Conservation (phyloP, 2,113 vertebrate species). For the Gymnobelideus leadbeateri region DNA sequence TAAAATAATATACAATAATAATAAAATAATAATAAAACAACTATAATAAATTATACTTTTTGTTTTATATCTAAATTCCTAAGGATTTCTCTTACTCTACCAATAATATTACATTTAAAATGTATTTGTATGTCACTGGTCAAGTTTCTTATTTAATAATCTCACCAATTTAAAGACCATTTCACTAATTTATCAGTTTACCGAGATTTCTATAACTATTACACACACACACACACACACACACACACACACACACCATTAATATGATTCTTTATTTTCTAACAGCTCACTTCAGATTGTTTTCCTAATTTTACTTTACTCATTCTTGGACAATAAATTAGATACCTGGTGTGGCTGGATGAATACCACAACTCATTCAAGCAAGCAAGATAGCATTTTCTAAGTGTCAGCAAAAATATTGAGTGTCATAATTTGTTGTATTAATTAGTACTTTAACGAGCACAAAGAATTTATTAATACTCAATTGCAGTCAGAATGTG, state of each 20-base stretch:
- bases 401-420: background rate
- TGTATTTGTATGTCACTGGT: background rate
- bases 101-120: background rate
- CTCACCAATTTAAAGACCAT: background rate
- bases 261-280: background rate
- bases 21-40: no score
- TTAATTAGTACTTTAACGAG: background rate
- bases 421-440: background rate
- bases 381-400: background rate
- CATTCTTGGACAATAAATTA: background rate
- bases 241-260: background rate
- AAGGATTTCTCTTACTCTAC: background rate
- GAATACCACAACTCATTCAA: background rate
- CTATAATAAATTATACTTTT: background rate
- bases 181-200: background rate
- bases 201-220: background rate
- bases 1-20: no score
- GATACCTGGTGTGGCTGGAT: background rate
- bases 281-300: background rate
- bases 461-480: background rate
- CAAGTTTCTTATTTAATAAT: background rate
- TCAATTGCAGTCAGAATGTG: background rate
- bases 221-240: background rate
- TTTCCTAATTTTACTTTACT: background rate
- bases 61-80: background rate